phyloP scores from a whole-genome alignment of 2,888 invertebrate species.

The Drosophila anceps region DNA sequence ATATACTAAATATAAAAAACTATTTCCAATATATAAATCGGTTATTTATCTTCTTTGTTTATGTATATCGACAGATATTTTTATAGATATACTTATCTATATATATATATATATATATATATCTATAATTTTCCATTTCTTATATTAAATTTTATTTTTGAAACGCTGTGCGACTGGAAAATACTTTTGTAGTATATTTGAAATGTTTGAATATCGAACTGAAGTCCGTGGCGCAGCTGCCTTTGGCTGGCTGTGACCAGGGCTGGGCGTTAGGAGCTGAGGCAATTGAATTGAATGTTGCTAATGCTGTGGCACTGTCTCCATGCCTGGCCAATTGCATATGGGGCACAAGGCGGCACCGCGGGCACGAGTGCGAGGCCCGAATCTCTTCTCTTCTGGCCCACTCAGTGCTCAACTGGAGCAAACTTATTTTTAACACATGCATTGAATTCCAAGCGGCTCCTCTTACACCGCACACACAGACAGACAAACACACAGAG shows the following conservation, averaged over 20 bases:
- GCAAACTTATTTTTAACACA: conserved; percentile 77
- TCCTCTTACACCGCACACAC: conserved; percentile 67
- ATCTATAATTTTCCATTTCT: not conserved
- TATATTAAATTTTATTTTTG: conserved; percentile 6
- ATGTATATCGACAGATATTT: not conserved
- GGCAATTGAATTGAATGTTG: not conserved
- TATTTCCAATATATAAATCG: not conserved
- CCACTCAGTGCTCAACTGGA: conserved; percentile 68
- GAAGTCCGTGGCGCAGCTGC: conserved; percentile 14
- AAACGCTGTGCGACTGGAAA: conserved; percentile 15
- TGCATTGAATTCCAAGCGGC: conserved; percentile 81
- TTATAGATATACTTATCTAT: not conserved
- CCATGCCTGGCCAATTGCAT: conserved; percentile 59
- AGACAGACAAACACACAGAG: conserved; percentile 6
- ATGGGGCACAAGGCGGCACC: not conserved
- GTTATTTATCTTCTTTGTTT: not conserved
- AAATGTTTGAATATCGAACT: not conserved
- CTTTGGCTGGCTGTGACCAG: conserved; percentile 9
- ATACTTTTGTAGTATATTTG: conserved; percentile 11
- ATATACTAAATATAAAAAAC: too few species aligned
- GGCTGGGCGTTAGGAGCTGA: conserved; percentile 11
- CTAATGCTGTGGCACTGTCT: not conserved
- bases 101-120: not conserved
- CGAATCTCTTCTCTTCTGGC: conserved; percentile 33
- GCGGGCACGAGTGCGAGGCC: not conserved